These are phyloP conservation scores for Linepithema humile DNA, from an alignment of 1,140 invertebrate species.

Conservation along the genomic window DNA sequence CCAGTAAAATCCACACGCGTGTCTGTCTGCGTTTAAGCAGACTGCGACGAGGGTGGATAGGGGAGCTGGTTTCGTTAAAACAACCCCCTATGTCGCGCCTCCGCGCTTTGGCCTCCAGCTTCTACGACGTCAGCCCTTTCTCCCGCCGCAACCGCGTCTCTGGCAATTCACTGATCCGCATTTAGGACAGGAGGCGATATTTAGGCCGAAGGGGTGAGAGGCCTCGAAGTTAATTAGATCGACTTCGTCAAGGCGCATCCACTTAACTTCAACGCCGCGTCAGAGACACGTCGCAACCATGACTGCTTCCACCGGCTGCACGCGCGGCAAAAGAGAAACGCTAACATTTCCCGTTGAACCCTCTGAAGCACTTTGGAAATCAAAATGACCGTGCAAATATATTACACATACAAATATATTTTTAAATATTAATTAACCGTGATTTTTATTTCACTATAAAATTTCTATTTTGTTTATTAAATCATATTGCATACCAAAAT, in stretches of 20 bases:
- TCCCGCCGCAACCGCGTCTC: conserved; percentile 47
- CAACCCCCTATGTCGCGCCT: conserved; percentile 50
- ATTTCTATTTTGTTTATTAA: background rate
- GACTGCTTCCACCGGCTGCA: conserved; percentile 29
- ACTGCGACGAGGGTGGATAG: conserved; percentile 37
- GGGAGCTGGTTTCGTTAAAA: conserved; percentile 55
- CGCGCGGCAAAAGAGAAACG: background rate
- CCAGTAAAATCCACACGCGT: conserved; percentile 47
- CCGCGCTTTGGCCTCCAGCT: conserved; percentile 31
- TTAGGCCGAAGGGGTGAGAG: conserved; percentile 65
- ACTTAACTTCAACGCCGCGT: conserved; percentile 63
- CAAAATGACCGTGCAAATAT: background rate
- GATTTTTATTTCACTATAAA: background rate
- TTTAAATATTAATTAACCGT: background rate
- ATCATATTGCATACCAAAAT: background rate
- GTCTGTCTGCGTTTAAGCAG: conserved; percentile 48
- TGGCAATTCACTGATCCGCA: conserved; percentile 63
- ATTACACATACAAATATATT: background rate
- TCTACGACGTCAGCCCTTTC: conserved; percentile 59
- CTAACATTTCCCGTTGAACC: background rate
- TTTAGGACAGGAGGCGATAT: conserved; percentile 66
- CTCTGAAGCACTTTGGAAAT: background rate
- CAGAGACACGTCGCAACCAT: conserved; percentile 41
- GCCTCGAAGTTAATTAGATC: conserved; percentile 73
- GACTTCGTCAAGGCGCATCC: conserved; percentile 67